These are phyloP conservation scores for Epinephelus fuscoguttatus DNA, from an alignment of 2,113 vertebrate genomes.

Conservation along the genomic window DNA sequence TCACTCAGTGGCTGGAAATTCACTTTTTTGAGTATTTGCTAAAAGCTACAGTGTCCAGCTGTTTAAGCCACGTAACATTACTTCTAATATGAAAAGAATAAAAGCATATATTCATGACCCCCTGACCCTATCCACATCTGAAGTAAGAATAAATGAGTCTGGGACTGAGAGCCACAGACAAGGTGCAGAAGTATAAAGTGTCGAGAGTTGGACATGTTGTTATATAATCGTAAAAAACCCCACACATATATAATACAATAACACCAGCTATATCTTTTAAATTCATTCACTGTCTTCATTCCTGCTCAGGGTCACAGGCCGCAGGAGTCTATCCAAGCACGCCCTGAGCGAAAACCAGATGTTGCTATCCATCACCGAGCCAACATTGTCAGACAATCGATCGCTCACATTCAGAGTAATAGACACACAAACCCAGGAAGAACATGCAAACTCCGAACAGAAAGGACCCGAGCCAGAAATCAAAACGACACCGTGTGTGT, in stretches of 20 bases:
- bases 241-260: background rate
- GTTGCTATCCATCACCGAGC: conserved; percentile 14
- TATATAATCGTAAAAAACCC: background rate
- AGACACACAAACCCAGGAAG: conserved; percentile 9
- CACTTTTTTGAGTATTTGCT: background rate
- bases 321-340: conserved; percentile 19
- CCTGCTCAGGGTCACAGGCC: conserved; percentile 20
- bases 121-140: background rate
- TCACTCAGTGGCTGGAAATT: background rate
- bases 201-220: background rate
- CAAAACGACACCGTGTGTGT: conserved; percentile 6
- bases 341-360: conserved; percentile 19
- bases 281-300: conserved; percentile 17
- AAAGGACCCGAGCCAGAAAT: conserved; percentile 10
- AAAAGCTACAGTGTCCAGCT: background rate
- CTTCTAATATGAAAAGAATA: background rate
- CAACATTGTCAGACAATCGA: conserved; percentile 14
- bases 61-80: background rate
- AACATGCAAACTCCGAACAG: conserved; percentile 11
- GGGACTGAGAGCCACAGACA: background rate
- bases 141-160: background rate
- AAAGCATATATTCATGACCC: background rate
- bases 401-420: conserved; percentile 6
- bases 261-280: conserved; percentile 5
- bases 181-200: background rate